Evolutionary conservation across 2,888 invertebrate genomes (phyloP).

Genomic region (Melolontha melolontha): DNA sequence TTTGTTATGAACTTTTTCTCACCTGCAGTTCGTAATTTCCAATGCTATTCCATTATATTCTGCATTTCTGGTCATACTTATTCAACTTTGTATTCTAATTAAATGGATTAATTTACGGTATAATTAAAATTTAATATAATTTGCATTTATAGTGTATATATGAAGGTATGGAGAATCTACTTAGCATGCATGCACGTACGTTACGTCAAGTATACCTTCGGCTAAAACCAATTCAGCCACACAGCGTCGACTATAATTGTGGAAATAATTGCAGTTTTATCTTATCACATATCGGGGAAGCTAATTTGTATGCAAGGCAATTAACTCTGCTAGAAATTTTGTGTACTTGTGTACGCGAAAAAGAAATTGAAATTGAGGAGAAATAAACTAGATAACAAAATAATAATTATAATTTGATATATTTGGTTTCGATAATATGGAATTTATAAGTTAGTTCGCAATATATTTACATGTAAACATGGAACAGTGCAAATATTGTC

Average conservation of each 20-base stretch:
- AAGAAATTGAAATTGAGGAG: background rate
- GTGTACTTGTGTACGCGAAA: constrained; percentile 20
- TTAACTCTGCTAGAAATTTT: constrained; percentile 41
- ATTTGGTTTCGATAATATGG: too few species aligned
- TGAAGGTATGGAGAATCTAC: constrained; percentile 40
- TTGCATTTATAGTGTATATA: constrained; percentile 26
- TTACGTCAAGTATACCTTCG: constrained; percentile 15
- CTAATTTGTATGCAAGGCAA: constrained; percentile 53
- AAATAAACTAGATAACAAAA: too few species aligned
- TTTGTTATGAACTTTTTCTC: too few species aligned
- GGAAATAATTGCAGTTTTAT: constrained; percentile 63
- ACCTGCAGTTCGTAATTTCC: too few species aligned
- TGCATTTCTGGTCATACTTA: too few species aligned
- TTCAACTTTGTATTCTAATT: constrained; percentile 6
- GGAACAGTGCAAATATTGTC: too few species aligned
- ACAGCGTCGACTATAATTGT: constrained; percentile 51
- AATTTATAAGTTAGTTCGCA: too few species aligned
- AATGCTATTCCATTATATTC: too few species aligned
- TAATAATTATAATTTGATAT: too few species aligned
- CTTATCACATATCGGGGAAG: constrained; percentile 60
- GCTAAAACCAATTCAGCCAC: constrained; percentile 37
- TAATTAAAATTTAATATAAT: constrained; percentile 43
- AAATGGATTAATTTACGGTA: background rate
- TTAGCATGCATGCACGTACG: constrained; percentile 39
- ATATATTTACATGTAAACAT: too few species aligned